Base-by-base conservation (phyloP, 2,888 invertebrate genomes). In the Cantharis lateralis region DNA sequence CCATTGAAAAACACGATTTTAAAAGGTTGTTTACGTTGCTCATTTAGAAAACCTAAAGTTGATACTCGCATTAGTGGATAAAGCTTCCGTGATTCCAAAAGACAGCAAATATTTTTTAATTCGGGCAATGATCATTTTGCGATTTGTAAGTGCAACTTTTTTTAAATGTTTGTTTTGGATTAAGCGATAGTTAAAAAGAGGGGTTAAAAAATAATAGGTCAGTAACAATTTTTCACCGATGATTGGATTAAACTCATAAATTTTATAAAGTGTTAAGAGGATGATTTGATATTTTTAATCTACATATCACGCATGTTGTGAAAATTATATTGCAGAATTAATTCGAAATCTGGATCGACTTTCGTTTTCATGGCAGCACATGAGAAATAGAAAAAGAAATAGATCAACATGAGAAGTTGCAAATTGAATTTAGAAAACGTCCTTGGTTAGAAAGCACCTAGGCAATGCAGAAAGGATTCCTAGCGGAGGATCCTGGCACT, bases 401-500 rank as follows among this genome's bases (percentile, higher is more conserved):
- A 74, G 72, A 74, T 69, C 68, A 72, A 75, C 64, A 69, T 73
- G 72, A 73, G 71, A 72, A 76, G 72, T 78, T 78, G 72, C 70
- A 76, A 78, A 76, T 78, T 75, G 76, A 78, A 78, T 78, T 78
- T 71, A 61, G 73, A 66, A 64, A 74, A 76, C 72, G 76, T 75
- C 73, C 78, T 78, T 78, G 76, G 72, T 76, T 69, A 70, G 73
- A 76, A 70, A 75, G 78, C 73, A 76, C 74, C 78, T 78, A 74
- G 75, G 72, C 78, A 75, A 72, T 75, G 75, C 75, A 75, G 75
- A 78, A 76, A 66, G 78, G 78, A 76, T 76, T 78, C 78, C 78
- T 78, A 74, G 76, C 76, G 78, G 76, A 76, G 78, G 76, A 78
- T 78, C 78, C 78, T 76, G 78, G 79, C 79, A 77, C 77, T 79